These are phyloP conservation scores for Apis laboriosa DNA, from an alignment of 1,140 invertebrate genomes.

Conservation along the genomic window DNA sequence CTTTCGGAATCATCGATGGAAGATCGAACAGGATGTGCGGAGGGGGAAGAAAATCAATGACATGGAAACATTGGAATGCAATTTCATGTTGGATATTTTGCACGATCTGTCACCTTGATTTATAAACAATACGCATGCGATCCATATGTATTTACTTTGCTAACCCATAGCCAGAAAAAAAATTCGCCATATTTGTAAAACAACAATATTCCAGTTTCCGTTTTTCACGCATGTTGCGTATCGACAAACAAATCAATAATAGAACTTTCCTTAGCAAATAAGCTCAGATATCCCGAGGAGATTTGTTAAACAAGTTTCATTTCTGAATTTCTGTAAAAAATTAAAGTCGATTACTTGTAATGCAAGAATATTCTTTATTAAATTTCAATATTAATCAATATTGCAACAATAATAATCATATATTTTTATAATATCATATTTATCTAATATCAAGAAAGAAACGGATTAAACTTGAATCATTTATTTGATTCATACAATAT, in stretches of 20 bases:
- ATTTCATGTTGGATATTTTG: slow-evolving; percentile 20
- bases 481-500: no score
- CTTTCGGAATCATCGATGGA: slow-evolving; percentile 25
- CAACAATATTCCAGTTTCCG: not conserved
- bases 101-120: slow-evolving; percentile 37
- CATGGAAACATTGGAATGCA: slow-evolving; percentile 26
- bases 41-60: slow-evolving; percentile 36
- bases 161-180: not conserved
- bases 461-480: no score
- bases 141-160: slow-evolving; percentile 31
- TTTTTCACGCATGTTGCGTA: not conserved
- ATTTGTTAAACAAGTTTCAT: not conserved
- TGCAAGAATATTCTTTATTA: no score
- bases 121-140: slow-evolving; percentile 36
- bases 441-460: no score
- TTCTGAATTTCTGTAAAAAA: not conserved
- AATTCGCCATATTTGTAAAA: not conserved
- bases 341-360: not conserved
- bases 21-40: not conserved
- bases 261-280: not conserved
- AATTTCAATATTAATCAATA: no score
- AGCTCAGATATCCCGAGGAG: not conserved
- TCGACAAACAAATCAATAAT: not conserved
- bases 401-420: no score
- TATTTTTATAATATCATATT: no score